Evolutionary conservation across 2,888 invertebrate genomes (phyloP).

Genomic region (Rosalia funebris): DNA sequence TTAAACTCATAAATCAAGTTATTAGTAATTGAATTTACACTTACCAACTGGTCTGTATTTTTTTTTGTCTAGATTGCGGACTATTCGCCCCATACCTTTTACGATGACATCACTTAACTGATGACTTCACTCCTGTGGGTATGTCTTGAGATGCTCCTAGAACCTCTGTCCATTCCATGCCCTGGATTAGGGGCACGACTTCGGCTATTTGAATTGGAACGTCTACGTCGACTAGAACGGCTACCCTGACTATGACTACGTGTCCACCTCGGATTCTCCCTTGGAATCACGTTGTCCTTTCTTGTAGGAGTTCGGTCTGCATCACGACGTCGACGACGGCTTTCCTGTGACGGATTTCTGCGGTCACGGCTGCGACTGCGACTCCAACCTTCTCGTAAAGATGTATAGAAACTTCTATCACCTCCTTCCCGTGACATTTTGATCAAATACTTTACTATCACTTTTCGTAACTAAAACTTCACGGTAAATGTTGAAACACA

Average conservation of each 20-base stretch:
- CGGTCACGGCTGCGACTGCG: not conserved
- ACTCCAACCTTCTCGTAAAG: not conserved
- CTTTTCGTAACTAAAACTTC: not conserved
- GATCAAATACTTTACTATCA: no score
- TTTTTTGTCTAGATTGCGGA: not conserved
- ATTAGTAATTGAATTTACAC: not conserved
- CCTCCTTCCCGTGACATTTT: not conserved
- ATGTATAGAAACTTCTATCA: not conserved
- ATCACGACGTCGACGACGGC: not conserved
- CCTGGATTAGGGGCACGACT: not conserved
- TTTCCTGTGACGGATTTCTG: not conserved
- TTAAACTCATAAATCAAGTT: slow-evolving; percentile 28
- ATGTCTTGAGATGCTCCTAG: not conserved
- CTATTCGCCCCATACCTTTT: not conserved
- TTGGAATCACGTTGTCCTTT: not conserved
- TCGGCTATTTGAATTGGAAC: not conserved
- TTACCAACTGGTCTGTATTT: not conserved
- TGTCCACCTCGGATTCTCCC: not conserved
- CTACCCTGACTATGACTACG: not conserved
- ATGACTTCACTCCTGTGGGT: not conserved
- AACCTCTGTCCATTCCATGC: not conserved
- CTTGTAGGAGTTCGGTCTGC: not conserved
- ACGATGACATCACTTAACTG: not conserved
- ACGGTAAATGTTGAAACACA: not conserved
- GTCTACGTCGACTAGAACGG: not conserved